Evolutionary conservation across 1,140 invertebrate species (phyloP).

Genomic region (Lysiphlebus fabarum): DNA sequence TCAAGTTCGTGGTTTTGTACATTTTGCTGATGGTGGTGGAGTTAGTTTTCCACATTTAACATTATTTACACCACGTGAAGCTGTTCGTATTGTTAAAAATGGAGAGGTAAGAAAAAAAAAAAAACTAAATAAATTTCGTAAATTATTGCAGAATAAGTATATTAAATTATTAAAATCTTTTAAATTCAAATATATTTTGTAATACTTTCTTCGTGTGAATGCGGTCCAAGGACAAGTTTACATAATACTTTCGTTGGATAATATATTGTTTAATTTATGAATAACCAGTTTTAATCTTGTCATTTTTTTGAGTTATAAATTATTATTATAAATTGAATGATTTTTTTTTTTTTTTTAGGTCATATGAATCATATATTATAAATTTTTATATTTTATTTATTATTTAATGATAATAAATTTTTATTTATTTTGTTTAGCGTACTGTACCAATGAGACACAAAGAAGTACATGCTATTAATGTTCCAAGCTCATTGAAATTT

Average conservation of each 20-base stretch:
- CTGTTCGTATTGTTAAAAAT: constrained; percentile 74
- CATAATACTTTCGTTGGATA: constrained; percentile 11
- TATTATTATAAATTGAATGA: not conserved
- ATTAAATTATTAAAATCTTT: not conserved
- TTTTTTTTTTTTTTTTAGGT: not conserved
- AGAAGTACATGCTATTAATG: constrained; percentile 75
- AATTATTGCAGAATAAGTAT: not conserved
- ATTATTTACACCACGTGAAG: constrained; percentile 72
- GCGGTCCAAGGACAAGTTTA: constrained; percentile 20
- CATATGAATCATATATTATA: not conserved
- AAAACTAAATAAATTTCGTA: no score
- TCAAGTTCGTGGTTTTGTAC: constrained; percentile 71
- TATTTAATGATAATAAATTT: not conserved
- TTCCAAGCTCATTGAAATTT: constrained; percentile 73
- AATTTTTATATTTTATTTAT: not conserved
- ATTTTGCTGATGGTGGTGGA: constrained; percentile 70
- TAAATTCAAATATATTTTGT: not conserved
- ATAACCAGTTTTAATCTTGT: not conserved
- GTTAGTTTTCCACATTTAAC: constrained; percentile 73
- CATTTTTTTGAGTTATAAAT: not conserved
- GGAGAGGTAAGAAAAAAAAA: no score
- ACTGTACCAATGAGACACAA: constrained; percentile 83
- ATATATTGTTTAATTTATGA: constrained; percentile 5
- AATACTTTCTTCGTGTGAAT: constrained; percentile 8
- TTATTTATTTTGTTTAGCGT: constrained; percentile 55